Percentiles rank a stretch among this genome's conserved stretches.
phyloP scores from a whole-genome alignment of 2,888 invertebrate species.

The Spisula solida region DNA sequence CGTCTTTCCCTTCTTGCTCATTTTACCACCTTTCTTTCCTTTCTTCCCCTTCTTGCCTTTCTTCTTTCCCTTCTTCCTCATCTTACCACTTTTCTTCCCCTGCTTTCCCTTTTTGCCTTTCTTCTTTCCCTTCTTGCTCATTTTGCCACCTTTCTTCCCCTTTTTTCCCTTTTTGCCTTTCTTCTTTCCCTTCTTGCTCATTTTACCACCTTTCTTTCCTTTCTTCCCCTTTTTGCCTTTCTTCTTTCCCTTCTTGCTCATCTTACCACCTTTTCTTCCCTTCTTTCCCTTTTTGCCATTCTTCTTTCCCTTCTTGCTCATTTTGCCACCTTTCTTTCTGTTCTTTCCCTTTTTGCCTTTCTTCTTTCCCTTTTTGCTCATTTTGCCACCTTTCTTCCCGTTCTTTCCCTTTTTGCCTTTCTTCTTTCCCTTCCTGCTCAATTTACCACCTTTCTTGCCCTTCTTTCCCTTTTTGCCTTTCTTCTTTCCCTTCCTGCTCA shows the following conservation, averaged over 20 bases:
- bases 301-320: neutral
- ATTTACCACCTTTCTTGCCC: neutral
- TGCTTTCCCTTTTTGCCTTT: neutral
- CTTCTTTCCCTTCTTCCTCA: neutral
- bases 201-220: neutral
- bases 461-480: neutral
- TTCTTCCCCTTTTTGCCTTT: neutral
- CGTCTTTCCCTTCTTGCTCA: neutral
- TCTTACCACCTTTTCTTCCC: neutral
- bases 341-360: neutral
- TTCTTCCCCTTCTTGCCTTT: neutral
- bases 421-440: neutral
- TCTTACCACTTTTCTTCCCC: neutral
- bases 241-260: neutral
- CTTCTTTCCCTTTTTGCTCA: neutral
- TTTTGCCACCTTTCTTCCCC: neutral
- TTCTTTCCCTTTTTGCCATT: neutral
- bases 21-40: neutral
- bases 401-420: neutral
- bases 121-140: constrained; percentile 28
- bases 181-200: constrained; percentile 1
- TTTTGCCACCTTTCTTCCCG: neutral
- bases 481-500: neutral
- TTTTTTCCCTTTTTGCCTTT: constrained; percentile 17
- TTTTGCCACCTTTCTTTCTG: neutral